Percentiles rank a stretch among this genome's conserved stretches.
Evolutionary conservation across 2,888 invertebrate species (phyloP).

Genomic region (Arge pagana): DNA sequence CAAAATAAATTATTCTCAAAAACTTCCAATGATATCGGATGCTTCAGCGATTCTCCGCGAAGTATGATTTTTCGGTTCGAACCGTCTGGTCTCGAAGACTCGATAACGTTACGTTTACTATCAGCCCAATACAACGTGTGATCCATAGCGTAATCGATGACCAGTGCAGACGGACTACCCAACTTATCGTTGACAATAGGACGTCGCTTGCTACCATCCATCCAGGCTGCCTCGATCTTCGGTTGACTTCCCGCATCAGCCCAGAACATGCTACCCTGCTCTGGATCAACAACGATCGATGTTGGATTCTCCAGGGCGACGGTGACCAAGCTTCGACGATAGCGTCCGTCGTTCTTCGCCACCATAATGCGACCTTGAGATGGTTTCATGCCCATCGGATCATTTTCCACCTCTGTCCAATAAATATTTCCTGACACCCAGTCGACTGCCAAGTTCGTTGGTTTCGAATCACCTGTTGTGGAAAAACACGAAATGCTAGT

Average conservation of each 20-base stretch:
- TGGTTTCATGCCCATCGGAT: slow-evolving; percentile 74
- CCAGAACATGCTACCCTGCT: slow-evolving; percentile 89
- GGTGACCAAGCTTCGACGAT: slow-evolving; percentile 78
- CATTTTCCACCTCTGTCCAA: slow-evolving; percentile 81
- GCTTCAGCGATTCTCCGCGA: slow-evolving; percentile 73
- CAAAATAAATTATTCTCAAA: slow-evolving; percentile 93
- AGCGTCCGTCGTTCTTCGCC: slow-evolving; percentile 86
- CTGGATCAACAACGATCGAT: slow-evolving; percentile 86
- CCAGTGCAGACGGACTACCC: slow-evolving; percentile 84
- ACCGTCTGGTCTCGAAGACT: slow-evolving; percentile 84
- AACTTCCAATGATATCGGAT: slow-evolving; percentile 87
- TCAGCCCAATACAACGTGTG: slow-evolving; percentile 96
- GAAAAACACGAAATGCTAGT: slow-evolving; percentile 20
- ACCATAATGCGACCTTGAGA: slow-evolving; percentile 80
- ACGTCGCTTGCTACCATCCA: slow-evolving; percentile 91
- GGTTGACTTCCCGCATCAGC: slow-evolving; percentile 88
- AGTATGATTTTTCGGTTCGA: slow-evolving; percentile 73
- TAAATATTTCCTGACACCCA: slow-evolving; percentile 93
- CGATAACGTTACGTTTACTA: slow-evolving; percentile 87
- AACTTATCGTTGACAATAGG: slow-evolving; percentile 81
- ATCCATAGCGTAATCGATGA: slow-evolving; percentile 89
- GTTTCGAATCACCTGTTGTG: slow-evolving; percentile 71
- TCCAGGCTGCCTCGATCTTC: slow-evolving; percentile 94
- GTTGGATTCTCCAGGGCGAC: slow-evolving; percentile 85
- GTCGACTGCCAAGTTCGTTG: slow-evolving; percentile 89